Percentiles rank a stretch among this genome's conserved stretches.
phyloP scores from a whole-genome alignment of 1,140 invertebrate species.

The Apocrypta bakeri region DNA sequence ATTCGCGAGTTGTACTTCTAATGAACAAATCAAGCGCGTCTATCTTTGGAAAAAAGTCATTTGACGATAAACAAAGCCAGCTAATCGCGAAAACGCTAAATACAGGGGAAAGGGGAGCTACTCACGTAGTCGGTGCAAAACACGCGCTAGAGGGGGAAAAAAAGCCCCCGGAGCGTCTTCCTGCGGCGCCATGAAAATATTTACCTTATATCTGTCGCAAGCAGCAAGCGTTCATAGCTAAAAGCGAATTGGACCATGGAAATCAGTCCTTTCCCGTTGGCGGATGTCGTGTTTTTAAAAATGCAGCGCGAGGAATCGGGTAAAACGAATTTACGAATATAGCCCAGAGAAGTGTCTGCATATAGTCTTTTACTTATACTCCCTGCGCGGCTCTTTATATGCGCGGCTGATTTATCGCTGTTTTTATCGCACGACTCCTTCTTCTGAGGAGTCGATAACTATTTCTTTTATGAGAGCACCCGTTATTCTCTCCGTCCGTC shows the following conservation, averaged over 20 bases:
- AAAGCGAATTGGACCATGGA: neutral
- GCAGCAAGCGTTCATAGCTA: neutral
- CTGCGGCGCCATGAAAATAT: neutral
- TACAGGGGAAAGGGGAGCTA: too few relatives aligned
- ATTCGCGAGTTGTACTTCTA: too few relatives aligned
- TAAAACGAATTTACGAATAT: slow-evolving; percentile 5
- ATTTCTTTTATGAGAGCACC: slow-evolving; percentile 25
- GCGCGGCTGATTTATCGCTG: slow-evolving; percentile 25
- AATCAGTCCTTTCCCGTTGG: neutral
- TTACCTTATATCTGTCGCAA: neutral
- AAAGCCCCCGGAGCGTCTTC: neutral
- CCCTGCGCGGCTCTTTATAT: slow-evolving; percentile 7
- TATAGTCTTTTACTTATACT: neutral
- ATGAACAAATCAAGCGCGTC: too few relatives aligned
- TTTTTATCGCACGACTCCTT: slow-evolving; percentile 21
- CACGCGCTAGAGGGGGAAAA: neutral
- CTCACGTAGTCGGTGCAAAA: neutral
- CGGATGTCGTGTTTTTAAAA: slow-evolving; percentile 15
- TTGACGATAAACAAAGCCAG: neutral
- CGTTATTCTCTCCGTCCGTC: neutral
- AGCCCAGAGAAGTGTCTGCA: neutral
- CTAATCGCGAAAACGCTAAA: neutral
- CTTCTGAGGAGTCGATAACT: slow-evolving; percentile 30
- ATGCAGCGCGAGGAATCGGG: slow-evolving; percentile 6
- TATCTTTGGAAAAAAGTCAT: too few relatives aligned